A percentile compares a stretch with the other conserved stretches of the same genome.
These are phyloP conservation scores for Gallinago paraguaiae DNA, from an alignment of 2,113 vertebrate genomes.

Conservation along the genomic window DNA sequence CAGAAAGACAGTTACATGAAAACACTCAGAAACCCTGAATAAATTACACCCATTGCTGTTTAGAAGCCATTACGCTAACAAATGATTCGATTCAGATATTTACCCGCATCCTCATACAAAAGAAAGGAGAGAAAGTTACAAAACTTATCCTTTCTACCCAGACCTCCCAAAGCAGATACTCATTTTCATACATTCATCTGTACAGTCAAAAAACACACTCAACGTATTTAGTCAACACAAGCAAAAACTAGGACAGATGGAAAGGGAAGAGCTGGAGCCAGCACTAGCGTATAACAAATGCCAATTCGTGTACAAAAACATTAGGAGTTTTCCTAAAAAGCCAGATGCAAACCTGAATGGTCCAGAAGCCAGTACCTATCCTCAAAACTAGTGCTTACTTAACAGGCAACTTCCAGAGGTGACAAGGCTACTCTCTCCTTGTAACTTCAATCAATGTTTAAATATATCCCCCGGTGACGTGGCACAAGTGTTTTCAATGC, in stretches of 20 bases:
- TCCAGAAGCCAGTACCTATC: neutral
- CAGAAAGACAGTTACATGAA: neutral
- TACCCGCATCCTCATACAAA: neutral
- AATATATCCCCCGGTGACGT: neutral
- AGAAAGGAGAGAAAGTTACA: neutral
- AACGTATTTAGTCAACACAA: neutral
- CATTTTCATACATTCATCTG: neutral
- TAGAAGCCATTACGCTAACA: neutral
- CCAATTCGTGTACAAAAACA: constrained; percentile 1
- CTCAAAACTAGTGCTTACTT: neutral
- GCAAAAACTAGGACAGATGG: constrained; percentile 14
- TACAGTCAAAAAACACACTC: neutral
- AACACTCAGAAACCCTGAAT: neutral
- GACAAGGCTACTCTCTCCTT: neutral
- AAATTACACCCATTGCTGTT: neutral
- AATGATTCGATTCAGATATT: neutral
- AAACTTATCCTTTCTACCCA: neutral
- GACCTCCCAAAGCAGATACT: neutral
- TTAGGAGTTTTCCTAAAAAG: constrained; percentile 17
- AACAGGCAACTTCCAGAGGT: neutral
- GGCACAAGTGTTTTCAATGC: neutral
- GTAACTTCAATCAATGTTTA: neutral
- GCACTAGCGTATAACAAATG: neutral
- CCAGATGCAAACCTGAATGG: neutral
- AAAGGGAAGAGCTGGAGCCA: neutral